Evolutionary conservation across 2,888 invertebrate species (phyloP), one percentile per base, ranked within the genome.

Genomic region (Papilio protenor): DNA sequence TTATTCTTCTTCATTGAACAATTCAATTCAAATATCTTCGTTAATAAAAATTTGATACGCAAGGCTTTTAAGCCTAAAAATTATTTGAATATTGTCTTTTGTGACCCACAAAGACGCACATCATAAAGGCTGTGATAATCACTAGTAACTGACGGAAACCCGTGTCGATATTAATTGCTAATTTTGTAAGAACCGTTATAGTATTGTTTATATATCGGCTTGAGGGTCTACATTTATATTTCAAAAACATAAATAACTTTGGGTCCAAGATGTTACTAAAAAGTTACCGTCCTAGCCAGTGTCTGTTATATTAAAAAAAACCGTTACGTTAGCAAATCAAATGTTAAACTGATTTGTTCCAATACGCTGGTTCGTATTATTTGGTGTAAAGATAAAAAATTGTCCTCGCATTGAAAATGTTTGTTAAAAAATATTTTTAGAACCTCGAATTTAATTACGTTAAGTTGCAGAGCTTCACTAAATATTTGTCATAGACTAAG

Each of bases 91-190:
- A 80, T 82, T 86, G 82, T 86, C 85, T 83, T 79, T 81, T 75
- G 75, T 84, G 84, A 85, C 83, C 86, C 82, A 82, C 81, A 84
- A 85, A 88, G 85, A 87, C 91, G 92, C 93, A 93, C 93, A 94
- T 93, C 92, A 92, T 89, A 83, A 87, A 86, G 94, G 94, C 94
- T 94, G 94, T 94, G 94, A 94, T 93, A 93, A 88, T 85, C 87
- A 85, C 86, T 84, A 82, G 82, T 79, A 77, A 80, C 75, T 81
- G 79, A 79, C 81, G 73, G 81, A 84, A 90, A 88, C 90, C 91
- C 87, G 87, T 87, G 87, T 91, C 89, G 88, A 87, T 87, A 86
- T 87, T 87, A 84, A 87, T 82, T 82, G 83, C 86, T 85, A 86
- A 81, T 83, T 84, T 82, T 85, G 82, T 85, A 87, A 87, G 86